Evolutionary conservation across 2,888 invertebrate species (phyloP).

Genomic region (Lasioglossum calceatum): DNA sequence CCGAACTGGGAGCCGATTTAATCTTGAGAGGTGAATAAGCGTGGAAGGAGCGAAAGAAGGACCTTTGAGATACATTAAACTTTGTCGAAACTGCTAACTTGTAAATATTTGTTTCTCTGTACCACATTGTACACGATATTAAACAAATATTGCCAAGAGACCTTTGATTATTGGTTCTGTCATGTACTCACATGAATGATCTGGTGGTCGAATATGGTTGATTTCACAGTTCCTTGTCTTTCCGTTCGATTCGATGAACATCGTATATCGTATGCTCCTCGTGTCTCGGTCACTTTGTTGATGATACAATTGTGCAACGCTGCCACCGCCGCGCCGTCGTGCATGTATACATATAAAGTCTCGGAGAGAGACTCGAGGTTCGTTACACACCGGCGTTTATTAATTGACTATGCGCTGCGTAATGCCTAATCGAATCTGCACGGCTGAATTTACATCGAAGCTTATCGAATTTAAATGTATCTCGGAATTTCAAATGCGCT

Average conservation of each 20-base stretch:
- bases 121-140: not conserved
- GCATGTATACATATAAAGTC: not conserved
- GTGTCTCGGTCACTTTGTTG: not conserved
- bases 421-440: conserved; percentile 7
- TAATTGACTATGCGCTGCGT: conserved; percentile 7
- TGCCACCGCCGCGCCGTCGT: not conserved
- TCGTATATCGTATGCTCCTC: not conserved
- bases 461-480: conserved; percentile 7
- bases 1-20: too few species aligned
- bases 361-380: not conserved
- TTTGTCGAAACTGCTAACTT: not conserved
- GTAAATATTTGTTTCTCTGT: not conserved
- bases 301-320: not conserved
- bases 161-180: not conserved
- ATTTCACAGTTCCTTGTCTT: conserved; percentile 6
- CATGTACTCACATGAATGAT: not conserved
- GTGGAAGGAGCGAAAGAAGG: too few species aligned
- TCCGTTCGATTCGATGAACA: not conserved
- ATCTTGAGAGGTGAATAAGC: too few species aligned
- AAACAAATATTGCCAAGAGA: not conserved
- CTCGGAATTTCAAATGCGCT: not conserved
- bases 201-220: not conserved
- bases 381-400: conserved; percentile 9
- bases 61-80: too few species aligned
- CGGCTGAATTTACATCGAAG: not conserved